Conservation (phyloP, 2,797 vertebrate genomes). For the Pangasius krempfi region DNA sequence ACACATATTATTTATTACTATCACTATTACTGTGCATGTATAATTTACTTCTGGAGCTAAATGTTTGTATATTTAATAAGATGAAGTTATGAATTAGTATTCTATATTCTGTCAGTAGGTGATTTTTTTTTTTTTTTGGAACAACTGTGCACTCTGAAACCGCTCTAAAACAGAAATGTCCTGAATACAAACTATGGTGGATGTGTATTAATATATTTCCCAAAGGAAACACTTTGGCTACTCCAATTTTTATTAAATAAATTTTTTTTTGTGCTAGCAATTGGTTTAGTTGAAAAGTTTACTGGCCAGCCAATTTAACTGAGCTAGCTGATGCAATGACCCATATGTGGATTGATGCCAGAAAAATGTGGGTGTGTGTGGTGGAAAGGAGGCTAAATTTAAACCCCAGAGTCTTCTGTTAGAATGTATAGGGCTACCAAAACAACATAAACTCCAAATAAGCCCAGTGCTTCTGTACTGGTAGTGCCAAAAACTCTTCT, state of each 20-base stretch:
- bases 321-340: conserved; percentile 61
- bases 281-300: conserved; percentile 67
- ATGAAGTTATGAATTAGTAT: not conserved
- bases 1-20: not conserved
- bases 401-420: conserved; percentile 70
- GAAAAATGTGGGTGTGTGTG: conserved; percentile 62
- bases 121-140: not conserved
- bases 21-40: not conserved
- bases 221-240: not conserved
- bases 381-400: conserved; percentile 83
- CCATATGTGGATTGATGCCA: conserved; percentile 63
- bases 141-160: not conserved
- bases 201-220: not conserved
- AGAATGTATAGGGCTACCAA: conserved; percentile 75
- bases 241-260: not conserved
- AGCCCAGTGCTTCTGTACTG: conserved; percentile 62
- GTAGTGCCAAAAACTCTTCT: conserved; percentile 46
- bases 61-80: not conserved
- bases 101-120: not conserved
- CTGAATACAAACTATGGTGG: not conserved
- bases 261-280: conserved; percentile 13
- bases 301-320: conserved; percentile 58
- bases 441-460: conserved; percentile 80
- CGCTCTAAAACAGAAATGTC: not conserved
- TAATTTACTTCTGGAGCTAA: not conserved